Conservation (phyloP, 2,113 vertebrate genomes). For the Etia nguti region DNA sequence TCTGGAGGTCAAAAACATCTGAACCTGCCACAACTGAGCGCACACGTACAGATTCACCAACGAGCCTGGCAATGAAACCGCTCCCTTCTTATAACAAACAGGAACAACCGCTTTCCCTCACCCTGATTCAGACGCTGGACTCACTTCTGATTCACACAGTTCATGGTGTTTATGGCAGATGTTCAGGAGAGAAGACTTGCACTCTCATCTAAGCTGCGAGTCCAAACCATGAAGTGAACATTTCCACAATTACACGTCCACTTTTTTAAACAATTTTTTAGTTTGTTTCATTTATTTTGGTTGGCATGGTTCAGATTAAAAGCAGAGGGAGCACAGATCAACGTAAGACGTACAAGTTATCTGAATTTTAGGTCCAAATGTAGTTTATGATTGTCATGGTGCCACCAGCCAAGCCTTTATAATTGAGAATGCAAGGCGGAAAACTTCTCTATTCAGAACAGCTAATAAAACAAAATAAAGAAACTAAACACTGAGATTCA, state of each 20-base stretch:
- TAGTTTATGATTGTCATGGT: slow-evolving; percentile 35
- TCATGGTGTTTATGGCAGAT: background rate
- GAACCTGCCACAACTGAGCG: background rate
- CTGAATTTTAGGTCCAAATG: background rate
- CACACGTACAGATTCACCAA: background rate
- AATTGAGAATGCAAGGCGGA: background rate
- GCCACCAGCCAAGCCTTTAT: background rate
- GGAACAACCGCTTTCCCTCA: background rate
- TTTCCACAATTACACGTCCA: background rate
- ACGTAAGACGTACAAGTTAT: background rate
- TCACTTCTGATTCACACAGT: background rate
- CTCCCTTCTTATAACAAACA: background rate
- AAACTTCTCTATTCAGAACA: background rate
- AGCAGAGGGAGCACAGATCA: fast-evolving
- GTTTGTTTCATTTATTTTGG: background rate
- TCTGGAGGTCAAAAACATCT: background rate
- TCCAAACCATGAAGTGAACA: background rate
- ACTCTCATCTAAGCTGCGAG: background rate
- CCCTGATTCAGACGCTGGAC: background rate
- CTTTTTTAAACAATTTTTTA: background rate
- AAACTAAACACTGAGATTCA: background rate
- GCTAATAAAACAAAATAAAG: background rate
- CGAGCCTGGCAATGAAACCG: background rate
- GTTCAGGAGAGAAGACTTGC: background rate
- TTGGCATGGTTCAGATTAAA: background rate